These are phyloP conservation scores for Orthochromis indermauri DNA, from an alignment of 2,113 vertebrate genomes.

Conservation along the genomic window DNA sequence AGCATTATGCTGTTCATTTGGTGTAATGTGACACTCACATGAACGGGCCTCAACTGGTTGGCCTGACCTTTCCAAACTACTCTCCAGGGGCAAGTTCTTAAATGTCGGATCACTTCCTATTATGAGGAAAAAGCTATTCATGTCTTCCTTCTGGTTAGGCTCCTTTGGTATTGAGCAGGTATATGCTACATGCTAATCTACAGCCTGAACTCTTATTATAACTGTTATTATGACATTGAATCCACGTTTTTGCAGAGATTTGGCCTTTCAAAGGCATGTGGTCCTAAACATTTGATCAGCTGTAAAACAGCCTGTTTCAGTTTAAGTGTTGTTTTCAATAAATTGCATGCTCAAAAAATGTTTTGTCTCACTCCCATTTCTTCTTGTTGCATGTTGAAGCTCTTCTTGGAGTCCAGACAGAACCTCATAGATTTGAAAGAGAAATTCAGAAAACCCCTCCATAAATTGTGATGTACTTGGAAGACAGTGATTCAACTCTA, in stretches of 20 bases:
- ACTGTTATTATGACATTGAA: not conserved
- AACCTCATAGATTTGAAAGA: not conserved
- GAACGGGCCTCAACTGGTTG: conserved; percentile 5
- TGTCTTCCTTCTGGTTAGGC: not conserved
- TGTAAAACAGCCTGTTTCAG: not conserved
- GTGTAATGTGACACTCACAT: conserved; percentile 17
- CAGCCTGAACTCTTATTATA: not conserved
- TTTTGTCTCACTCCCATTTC: not conserved
- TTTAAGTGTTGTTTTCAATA: not conserved
- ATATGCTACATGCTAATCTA: not conserved
- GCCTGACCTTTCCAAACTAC: conserved; percentile 55
- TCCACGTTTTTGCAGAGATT: not conserved
- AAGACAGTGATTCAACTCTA: not conserved
- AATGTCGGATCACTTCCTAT: conserved; percentile 56
- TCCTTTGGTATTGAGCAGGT: not conserved
- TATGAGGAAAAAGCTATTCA: conserved; percentile 30
- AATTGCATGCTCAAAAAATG: not conserved
- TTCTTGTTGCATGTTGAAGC: not conserved
- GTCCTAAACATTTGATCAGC: not conserved
- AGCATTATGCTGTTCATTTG: conserved; percentile 31
- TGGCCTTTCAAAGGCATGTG: not conserved
- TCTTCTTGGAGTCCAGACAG: not conserved
- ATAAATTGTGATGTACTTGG: not conserved
- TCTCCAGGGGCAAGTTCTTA: conserved; percentile 1
- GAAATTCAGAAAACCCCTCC: not conserved